Base-by-base conservation (phyloP, 2,888 invertebrate species). In the Clusia tigrina region DNA sequence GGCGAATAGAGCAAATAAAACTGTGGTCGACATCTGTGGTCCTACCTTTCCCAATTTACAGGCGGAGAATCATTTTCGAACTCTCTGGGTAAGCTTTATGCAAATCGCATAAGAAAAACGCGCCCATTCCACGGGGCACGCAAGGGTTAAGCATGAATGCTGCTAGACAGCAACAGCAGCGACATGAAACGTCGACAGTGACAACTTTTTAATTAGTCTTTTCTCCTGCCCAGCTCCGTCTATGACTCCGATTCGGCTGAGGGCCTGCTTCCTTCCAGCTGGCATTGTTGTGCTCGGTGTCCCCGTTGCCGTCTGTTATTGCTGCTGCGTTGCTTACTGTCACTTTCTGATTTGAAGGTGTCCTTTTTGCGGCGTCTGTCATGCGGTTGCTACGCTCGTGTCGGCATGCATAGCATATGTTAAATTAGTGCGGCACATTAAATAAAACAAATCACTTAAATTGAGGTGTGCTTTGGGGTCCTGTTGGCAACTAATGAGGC, bases 371-470 rank as follows among this genome's bases (percentile, higher is more conserved):
- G n/a, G 32, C 32, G 12, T 32, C 12, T 6, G 32, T 32, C 32
- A 6, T 32, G 32, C 32, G 32, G 32, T 32, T 12, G n/a, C n/a
- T n/a, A n/a, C n/a, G n/a, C n/a, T n/a, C 15, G 18, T 48, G 18
- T 42, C 3, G 3, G 42, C n/a, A 15, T 42, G 9, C n/a, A n/a
- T n/a, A 17, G 48, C 62, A 65, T 63, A 52, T 67, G 65, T 67
- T 57, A 66, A 58, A 64, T 67, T 67, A 69, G 66, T 69, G 66
- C 63, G 63, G 62, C 63, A 61, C 67, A 66, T 66, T 65, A 69
- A 66, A 64, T 69, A 52, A 67, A 67, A 69, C 66, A 65, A 67
- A 66, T 67, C 64, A 67, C 65, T 65, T 65, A 59, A 68, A 65
- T 63, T 65, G 65, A 22, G 48, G 48, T 20, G 22, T 20, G 48